Evolutionary conservation across 1,140 invertebrate genomes (phyloP), one percentile per base, ranked within the genome.

Genomic region (Heliothis subflexa): DNA sequence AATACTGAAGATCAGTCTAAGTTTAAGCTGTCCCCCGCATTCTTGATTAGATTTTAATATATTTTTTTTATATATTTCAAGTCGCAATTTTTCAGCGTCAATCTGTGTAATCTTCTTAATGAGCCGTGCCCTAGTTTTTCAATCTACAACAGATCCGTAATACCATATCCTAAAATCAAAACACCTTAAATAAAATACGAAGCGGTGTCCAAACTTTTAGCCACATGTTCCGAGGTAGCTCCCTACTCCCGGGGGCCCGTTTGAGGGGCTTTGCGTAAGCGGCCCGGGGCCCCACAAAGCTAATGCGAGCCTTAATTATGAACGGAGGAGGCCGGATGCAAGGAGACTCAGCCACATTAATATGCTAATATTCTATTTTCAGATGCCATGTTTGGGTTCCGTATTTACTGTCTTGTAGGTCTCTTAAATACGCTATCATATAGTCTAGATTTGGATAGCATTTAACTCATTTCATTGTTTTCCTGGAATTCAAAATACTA

Each of bases 361-460:
- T 59, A 73, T 61, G 55, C 55, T 59, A 73, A 73, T 73, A 59
- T 33, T 73, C 55, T 73, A 73, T 73, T 73, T 73, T 54, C 71
- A 73, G 59, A 59, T 33, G 40, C 66, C 16, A n/a, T 59, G 71
- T 13, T 50, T 52, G 47, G 66, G 66, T 70, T 52, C 54, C 55
- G 54, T 61, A 33, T 57, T 47, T n/a, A 54, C 21, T 47, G 54
- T 57, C 55, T 28, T 59, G 3, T 4, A 13, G 18, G 16, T 7
- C 33, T 40, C 7, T 5, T 40, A 40, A 5, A 40, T 40, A 40
- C 1, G 3, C 7, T 9, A 40, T 4, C 33, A 25, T 25, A 2
- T 25, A 25, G 21, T 25, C 21, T 25, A 25, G 21, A 25, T 25
- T n/a, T n/a, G n/a, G n/a, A n/a, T n/a, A n/a, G n/a, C n/a, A n/a